Evolutionary conservation across 2,113 vertebrate genomes (phyloP).

Genomic region (Saguinus imperator): DNA sequence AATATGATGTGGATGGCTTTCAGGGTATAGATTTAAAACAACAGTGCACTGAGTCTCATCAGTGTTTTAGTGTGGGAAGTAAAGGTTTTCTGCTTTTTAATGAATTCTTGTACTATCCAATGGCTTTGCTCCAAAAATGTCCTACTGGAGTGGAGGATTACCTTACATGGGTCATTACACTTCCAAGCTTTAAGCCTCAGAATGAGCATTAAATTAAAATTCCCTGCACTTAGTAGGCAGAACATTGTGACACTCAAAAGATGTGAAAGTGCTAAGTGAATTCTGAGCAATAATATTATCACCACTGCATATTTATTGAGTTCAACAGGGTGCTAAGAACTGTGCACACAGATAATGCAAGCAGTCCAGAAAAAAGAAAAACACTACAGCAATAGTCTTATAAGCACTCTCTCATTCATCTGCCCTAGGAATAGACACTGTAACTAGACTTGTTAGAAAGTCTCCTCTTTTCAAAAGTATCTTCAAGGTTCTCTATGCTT

Average conservation of each 20-base stretch:
- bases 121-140: constrained; percentile 70
- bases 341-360: constrained; percentile 51
- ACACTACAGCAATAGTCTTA: neutral
- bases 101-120: constrained; percentile 47
- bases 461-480: constrained; percentile 54
- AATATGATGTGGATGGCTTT: neutral
- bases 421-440: constrained; percentile 38
- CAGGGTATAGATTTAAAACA: constrained; percentile 7
- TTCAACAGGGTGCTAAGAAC: constrained; percentile 55
- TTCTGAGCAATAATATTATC: constrained; percentile 73
- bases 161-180: constrained; percentile 73
- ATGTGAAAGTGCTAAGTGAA: constrained; percentile 57
- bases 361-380: neutral
- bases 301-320: constrained; percentile 63
- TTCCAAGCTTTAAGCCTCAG: constrained; percentile 56
- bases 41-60: neutral
- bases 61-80: constrained; percentile 40
- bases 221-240: constrained; percentile 65
- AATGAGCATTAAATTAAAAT: constrained; percentile 74
- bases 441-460: constrained; percentile 53
- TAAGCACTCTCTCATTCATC: constrained; percentile 1
- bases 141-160: constrained; percentile 66
- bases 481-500: constrained; percentile 47
- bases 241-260: constrained; percentile 56
- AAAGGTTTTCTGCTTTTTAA: constrained; percentile 50